A percentile compares a stretch with the other conserved stretches of the same genome.
Conservation (phyloP, 2,888 invertebrate species). For the Neoaliturus tenellus region DNA sequence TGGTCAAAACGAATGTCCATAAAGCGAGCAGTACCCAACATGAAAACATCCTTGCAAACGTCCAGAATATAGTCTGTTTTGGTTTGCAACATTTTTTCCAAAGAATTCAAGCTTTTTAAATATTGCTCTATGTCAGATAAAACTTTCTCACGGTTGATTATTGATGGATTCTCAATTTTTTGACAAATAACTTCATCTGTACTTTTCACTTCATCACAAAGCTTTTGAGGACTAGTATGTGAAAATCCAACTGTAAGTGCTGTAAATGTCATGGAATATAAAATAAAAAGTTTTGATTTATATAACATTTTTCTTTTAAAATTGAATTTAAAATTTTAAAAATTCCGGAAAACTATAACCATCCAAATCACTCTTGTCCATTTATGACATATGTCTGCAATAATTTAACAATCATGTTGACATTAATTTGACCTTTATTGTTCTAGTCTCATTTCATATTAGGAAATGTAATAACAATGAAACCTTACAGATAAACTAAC, state of each 20-base stretch:
- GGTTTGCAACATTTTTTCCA: neutral
- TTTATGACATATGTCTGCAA: too few relatives aligned
- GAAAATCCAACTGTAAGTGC: neutral
- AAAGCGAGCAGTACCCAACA: neutral
- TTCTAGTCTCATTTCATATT: too few relatives aligned
- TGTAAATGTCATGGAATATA: neutral
- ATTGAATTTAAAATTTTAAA: too few relatives aligned
- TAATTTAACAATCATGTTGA: too few relatives aligned
- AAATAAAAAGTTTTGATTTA: neutral
- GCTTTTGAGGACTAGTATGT: neutral
- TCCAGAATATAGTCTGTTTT: neutral
- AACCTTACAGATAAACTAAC: too few relatives aligned
- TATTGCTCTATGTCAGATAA: neutral
- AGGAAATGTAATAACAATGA: too few relatives aligned
- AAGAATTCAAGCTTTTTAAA: neutral
- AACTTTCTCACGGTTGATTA: neutral
- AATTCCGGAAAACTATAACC: too few relatives aligned
- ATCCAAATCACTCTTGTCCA: too few relatives aligned
- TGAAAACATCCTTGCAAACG: conserved; percentile 20
- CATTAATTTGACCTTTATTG: too few relatives aligned
- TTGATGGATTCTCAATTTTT: conserved; percentile 9
- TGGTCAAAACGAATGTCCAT: conserved; percentile 10
- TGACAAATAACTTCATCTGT: conserved; percentile 3
- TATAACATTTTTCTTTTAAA: neutral
- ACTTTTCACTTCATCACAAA: conserved; percentile 24